Percentiles rank a stretch among this genome's conserved stretches.
phyloP scores from a whole-genome alignment of 2,113 vertebrate species.

The Cyanoderma ruficeps region DNA sequence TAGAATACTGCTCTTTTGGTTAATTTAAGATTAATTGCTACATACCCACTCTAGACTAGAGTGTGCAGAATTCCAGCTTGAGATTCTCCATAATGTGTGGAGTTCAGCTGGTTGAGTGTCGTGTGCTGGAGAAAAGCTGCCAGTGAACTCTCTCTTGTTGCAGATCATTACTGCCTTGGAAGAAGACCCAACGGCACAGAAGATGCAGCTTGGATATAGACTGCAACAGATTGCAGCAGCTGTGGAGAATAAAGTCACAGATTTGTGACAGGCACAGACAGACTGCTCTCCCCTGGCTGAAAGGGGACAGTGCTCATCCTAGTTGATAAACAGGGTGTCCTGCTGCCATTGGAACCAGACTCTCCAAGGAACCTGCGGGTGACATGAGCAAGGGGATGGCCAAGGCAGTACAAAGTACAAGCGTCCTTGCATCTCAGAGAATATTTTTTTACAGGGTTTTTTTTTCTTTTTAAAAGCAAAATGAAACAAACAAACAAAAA shows the following conservation, averaged over 20 bases:
- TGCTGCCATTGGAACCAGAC: constrained; percentile 45
- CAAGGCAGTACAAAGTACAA: constrained; percentile 47
- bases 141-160: constrained; percentile 31
- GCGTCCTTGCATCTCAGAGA: constrained; percentile 61
- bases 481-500: not conserved
- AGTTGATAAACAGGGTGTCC: constrained; percentile 10
- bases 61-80: not conserved
- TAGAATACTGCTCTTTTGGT: not conserved
- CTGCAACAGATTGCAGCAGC: constrained; percentile 96
- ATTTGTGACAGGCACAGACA: constrained; percentile 83
- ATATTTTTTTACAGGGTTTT: constrained; percentile 65
- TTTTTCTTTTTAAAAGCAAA: constrained; percentile 39
- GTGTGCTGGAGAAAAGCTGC: not conserved
- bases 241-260: constrained; percentile 98
- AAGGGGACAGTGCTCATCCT: not conserved
- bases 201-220: constrained; percentile 97
- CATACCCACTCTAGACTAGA: not conserved
- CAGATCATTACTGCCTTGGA: constrained; percentile 97
- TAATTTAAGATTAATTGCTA: not conserved
- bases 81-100: not conserved
- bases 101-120: not conserved
- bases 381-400: constrained; percentile 13
- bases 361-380: not conserved
- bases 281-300: constrained; percentile 44
- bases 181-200: constrained; percentile 92